Evolutionary conservation across 1,140 invertebrate species (phyloP).

Genomic region (Theocolax elegans): DNA sequence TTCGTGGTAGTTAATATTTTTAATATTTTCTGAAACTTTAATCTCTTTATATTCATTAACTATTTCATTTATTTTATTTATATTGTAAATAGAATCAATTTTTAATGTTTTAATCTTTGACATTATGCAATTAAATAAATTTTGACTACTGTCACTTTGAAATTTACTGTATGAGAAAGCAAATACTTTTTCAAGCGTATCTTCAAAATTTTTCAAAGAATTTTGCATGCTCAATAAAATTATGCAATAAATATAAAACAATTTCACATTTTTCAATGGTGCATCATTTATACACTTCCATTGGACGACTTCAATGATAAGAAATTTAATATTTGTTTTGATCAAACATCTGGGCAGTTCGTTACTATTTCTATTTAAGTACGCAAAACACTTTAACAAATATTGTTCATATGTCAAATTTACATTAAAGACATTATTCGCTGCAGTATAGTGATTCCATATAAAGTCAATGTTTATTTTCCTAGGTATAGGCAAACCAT

Average conservation of each 20-base stretch:
- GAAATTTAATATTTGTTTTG: neutral
- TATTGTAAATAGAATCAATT: neutral
- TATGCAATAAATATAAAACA: neutral
- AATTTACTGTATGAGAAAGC: neutral
- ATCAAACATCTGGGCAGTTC: neutral
- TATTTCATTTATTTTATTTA: neutral
- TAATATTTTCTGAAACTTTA: too few species aligned
- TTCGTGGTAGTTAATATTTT: neutral
- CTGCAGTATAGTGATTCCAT: neutral
- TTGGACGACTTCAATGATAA: neutral
- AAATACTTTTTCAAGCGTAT: neutral
- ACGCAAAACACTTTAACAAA: neutral
- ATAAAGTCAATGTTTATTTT: neutral
- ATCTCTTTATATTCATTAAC: neutral
- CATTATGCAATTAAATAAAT: neutral
- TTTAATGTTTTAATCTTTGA: neutral
- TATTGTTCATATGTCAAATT: neutral
- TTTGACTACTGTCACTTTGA: neutral
- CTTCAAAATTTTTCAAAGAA: neutral
- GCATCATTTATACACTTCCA: neutral
- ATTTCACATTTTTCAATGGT: neutral
- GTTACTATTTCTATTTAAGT: neutral
- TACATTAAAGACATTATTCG: neutral
- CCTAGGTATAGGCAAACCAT: neutral
- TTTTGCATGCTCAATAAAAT: neutral